Conservation (phyloP, 2,797 vertebrate genomes). For the Sandelia bainsii region DNA sequence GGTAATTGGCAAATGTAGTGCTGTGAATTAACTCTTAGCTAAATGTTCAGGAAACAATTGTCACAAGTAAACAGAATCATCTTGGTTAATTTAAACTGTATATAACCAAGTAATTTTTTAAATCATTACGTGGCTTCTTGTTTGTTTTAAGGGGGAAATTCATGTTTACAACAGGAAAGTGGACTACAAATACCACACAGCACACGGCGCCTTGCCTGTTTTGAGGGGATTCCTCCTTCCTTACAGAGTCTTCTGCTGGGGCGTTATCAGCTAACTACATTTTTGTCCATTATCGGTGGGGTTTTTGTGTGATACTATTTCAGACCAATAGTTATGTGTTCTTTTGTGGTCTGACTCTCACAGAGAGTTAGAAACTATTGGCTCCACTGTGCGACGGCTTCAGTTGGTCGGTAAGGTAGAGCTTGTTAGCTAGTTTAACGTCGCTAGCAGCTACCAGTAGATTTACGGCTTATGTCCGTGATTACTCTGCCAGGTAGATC, state of each 20-base stretch:
- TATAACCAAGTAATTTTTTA: rapidly evolving
- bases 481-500: constrained; percentile 61
- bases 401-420: constrained; percentile 52
- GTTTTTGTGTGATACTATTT: constrained; percentile 1
- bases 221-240: constrained; percentile 74
- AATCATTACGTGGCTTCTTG: rapidly evolving
- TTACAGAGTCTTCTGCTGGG: constrained; percentile 25
- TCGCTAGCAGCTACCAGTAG: constrained; percentile 78
- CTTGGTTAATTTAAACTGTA: rapidly evolving
- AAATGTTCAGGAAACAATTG: rapidly evolving
- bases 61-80: rapidly evolving
- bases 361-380: constrained; percentile 14
- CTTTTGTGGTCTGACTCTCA: neutral
- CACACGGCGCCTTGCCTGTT: constrained; percentile 60
- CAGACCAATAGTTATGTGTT: neutral
- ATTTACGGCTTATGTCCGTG: constrained; percentile 77
- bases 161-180: neutral
- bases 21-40: neutral
- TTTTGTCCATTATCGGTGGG: neutral
- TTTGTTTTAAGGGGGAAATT: neutral
- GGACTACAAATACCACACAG: constrained; percentile 83
- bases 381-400: constrained; percentile 22
- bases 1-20: constrained; percentile 56
- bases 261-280: neutral
- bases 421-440: constrained; percentile 69